These are phyloP conservation scores for Anthrax anthrax DNA, from an alignment of 2,888 invertebrate species.

Conservation along the genomic window DNA sequence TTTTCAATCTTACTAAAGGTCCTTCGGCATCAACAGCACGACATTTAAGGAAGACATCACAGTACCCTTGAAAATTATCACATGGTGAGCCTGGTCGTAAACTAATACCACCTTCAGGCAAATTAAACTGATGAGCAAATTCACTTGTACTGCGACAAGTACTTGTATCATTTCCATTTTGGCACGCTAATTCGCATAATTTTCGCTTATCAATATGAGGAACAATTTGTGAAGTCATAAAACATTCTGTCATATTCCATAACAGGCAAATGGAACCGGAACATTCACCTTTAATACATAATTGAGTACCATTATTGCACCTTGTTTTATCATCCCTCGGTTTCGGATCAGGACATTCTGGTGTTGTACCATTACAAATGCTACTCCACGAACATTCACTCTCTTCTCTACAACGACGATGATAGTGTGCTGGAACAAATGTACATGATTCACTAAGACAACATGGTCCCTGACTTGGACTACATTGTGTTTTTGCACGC, in stretches of 20 bases:
- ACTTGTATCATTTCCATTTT: slow-evolving; percentile 57
- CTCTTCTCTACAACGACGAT: slow-evolving; percentile 64
- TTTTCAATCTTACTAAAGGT: slow-evolving; percentile 90
- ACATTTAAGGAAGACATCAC: slow-evolving; percentile 98
- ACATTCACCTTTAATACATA: slow-evolving; percentile 84
- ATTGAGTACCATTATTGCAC: slow-evolving; percentile 84
- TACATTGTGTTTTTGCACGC: slow-evolving; percentile 56
- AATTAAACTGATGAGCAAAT: slow-evolving; percentile 55
- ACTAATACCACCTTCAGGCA: slow-evolving; percentile 70
- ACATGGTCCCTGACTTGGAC: slow-evolving; percentile 96
- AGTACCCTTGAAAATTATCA: slow-evolving; percentile 98
- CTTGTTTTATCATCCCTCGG: slow-evolving; percentile 80
- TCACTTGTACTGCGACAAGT: slow-evolving; percentile 79
- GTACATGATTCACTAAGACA: slow-evolving; percentile 67
- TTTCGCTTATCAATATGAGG: slow-evolving; percentile 66
- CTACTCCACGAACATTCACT: slow-evolving; percentile 83
- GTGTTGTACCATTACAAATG: slow-evolving; percentile 68
- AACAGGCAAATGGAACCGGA: slow-evolving; percentile 88
- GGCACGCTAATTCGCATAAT: slow-evolving; percentile 95
- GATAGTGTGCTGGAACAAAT: slow-evolving; percentile 50
- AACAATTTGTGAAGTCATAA: slow-evolving; percentile 66
- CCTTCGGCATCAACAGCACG: slow-evolving; percentile 98
- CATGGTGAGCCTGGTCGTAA: slow-evolving; percentile 93
- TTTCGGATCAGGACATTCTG: slow-evolving; percentile 75
- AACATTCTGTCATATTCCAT: slow-evolving; percentile 91